Evolutionary conservation across 2,888 invertebrate genomes (phyloP).

Genomic region (Cyclophora punctaria): DNA sequence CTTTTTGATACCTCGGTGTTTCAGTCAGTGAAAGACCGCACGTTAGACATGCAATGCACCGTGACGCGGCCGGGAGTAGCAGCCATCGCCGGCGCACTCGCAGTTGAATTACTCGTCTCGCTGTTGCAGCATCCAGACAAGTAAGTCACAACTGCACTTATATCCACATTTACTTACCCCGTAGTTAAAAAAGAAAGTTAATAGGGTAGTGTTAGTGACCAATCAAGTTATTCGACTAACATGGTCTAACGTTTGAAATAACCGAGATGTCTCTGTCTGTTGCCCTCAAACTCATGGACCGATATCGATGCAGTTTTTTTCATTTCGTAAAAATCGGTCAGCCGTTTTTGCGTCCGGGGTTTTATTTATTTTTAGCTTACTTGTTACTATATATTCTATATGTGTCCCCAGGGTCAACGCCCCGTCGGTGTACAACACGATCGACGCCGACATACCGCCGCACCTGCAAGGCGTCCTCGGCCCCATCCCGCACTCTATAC

Average conservation of each 20-base stretch:
- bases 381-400: too few species aligned
- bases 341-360: too few species aligned
- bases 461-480: conserved; percentile 81
- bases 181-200: too few species aligned
- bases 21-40: conserved; percentile 91
- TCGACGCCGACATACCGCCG: conserved; percentile 34
- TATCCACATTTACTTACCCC: too few species aligned
- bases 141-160: conserved; percentile 40
- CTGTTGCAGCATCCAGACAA: conserved; percentile 88
- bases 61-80: conserved; percentile 96
- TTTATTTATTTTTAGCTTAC: too few species aligned
- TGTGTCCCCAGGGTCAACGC: conserved; percentile 71
- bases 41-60: conserved; percentile 98
- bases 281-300: too few species aligned
- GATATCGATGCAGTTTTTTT: too few species aligned
- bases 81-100: conserved; percentile 90
- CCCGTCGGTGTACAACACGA: conserved; percentile 77
- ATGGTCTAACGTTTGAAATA: too few species aligned
- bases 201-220: too few species aligned
- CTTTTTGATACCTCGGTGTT: conserved; percentile 4
- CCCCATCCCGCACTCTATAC: conserved; percentile 92
- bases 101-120: conserved; percentile 92
- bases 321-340: too few species aligned
- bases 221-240: too few species aligned
- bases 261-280: too few species aligned